These are phyloP conservation scores for Sialia sialis DNA, from an alignment of 2,113 vertebrate species.

Conservation along the genomic window DNA sequence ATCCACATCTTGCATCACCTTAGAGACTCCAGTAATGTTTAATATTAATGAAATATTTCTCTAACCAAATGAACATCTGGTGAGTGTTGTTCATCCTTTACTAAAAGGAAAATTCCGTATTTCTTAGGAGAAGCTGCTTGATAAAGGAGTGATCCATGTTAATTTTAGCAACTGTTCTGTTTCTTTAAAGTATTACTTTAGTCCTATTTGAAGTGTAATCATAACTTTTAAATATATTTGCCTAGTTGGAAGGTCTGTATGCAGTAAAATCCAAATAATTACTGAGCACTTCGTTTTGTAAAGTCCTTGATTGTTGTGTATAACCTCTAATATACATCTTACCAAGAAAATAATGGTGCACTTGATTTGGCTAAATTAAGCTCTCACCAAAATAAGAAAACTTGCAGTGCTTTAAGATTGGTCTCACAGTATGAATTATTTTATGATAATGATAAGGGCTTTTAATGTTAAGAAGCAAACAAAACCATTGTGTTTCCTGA, in stretches of 20 bases:
- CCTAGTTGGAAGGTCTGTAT: not conserved
- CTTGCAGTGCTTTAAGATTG: not conserved
- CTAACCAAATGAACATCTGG: not conserved
- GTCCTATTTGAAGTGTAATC: not conserved
- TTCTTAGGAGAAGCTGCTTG: not conserved
- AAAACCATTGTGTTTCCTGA: not conserved
- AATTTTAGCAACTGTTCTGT: not conserved
- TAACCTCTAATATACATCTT: not conserved
- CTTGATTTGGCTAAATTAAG: not conserved
- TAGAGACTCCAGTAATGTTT: not conserved
- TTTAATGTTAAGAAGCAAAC: not conserved
- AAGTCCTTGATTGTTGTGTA: not conserved
- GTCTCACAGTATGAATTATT: not conserved
- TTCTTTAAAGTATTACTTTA: not conserved
- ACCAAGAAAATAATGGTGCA: not conserved
- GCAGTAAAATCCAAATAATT: not conserved
- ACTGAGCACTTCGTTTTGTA: not conserved
- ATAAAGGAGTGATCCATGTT: not conserved
- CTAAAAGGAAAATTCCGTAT: not conserved
- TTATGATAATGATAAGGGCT: not conserved
- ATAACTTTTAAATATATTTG: not conserved
- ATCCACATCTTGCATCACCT: not conserved
- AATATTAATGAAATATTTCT: not conserved
- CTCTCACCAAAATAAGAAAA: not conserved
- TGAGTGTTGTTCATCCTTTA: fast-evolving